phyloP scores from a whole-genome alignment of 2,888 invertebrate species.

The Galerucella calmariensis region DNA sequence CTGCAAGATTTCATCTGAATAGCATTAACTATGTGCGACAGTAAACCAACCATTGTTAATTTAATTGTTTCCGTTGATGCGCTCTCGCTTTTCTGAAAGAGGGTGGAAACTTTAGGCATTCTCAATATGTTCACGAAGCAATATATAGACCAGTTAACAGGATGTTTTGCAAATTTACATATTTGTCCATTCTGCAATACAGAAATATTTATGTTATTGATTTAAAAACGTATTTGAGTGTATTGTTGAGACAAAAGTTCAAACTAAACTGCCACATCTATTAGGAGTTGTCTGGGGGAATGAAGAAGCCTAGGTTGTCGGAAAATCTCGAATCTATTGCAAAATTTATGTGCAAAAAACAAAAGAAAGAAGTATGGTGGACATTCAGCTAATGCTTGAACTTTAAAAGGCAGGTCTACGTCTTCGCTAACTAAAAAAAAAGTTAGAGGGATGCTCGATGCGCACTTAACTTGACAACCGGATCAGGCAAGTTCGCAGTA shows the following conservation, averaged over 20 bases:
- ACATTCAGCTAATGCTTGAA: too few relatives aligned
- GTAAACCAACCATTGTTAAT: constrained; percentile 67
- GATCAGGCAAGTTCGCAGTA: too few relatives aligned
- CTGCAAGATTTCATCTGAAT: constrained; percentile 66
- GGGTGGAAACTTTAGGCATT: constrained; percentile 58
- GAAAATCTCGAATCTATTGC: too few relatives aligned
- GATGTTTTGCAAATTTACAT: constrained; percentile 4
- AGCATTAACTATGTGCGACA: constrained; percentile 61
- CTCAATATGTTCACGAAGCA: constrained; percentile 53
- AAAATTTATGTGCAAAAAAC: too few relatives aligned
- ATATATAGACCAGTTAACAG: constrained; percentile 32
- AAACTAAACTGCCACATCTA: not conserved
- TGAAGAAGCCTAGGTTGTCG: too few relatives aligned
- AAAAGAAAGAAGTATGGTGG: too few relatives aligned
- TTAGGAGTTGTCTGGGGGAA: not conserved
- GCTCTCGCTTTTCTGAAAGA: constrained; percentile 59
- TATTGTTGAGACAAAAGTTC: not conserved
- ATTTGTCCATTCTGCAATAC: constrained; percentile 6
- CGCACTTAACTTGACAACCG: too few relatives aligned
- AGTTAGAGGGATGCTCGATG: too few relatives aligned
- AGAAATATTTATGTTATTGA: not conserved
- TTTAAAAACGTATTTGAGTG: not conserved
- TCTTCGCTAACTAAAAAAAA: too few relatives aligned
- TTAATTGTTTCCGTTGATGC: constrained; percentile 67
- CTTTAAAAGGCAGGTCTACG: too few relatives aligned